Base-by-base conservation (phyloP, 2,888 invertebrate genomes). In the Cheiracanthium punctorium region DNA sequence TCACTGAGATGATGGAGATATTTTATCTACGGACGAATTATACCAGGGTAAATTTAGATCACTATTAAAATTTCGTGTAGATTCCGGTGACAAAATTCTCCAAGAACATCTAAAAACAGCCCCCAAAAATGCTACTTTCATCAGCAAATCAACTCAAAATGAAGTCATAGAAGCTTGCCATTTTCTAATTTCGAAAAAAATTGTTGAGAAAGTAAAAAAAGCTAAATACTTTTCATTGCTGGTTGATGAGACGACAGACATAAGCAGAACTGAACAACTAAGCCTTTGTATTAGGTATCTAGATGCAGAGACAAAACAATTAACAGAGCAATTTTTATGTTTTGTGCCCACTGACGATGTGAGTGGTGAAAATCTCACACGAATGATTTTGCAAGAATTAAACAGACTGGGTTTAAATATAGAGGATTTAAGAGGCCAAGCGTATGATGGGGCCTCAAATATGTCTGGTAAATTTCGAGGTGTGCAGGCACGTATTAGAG, bases 1-100 rank as follows among this genome's bases (percentile, higher is more conserved):
- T n/a, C 64, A 64, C 24, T 28, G 64, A 64, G 64, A 64, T 24
- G 64, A 64, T 28, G 28, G 64, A 8, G 64, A 64, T 24, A 7
- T 64, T 64, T 52, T n/a, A 5, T 28, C 10, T 8, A 24, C 28
- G 2, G 24, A 24, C 8, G 64, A 64, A 64, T 24, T 2, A 24
- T 64, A 17, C 5, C 4, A 64, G 24, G 64, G 64, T 8, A 64
- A 64, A 64, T 64, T 64, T 24, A 7, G 64, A 10, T 8, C 64
- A 14, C 28, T 64, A 29, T 20, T 64, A 28, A 64, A 64, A 64
- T 64, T 64, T 64, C 64, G n/a, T 64, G 24, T 64, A 24, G 64
- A 64, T 64, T 10, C 64, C 2, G 28, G 64, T 64, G 64, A 64
- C 24, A 24, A 4, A 2, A 24, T n/a, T 8, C 64, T 64, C 14